Conservation (phyloP, 1,140 invertebrate species). For the Lethrus apterus region DNA sequence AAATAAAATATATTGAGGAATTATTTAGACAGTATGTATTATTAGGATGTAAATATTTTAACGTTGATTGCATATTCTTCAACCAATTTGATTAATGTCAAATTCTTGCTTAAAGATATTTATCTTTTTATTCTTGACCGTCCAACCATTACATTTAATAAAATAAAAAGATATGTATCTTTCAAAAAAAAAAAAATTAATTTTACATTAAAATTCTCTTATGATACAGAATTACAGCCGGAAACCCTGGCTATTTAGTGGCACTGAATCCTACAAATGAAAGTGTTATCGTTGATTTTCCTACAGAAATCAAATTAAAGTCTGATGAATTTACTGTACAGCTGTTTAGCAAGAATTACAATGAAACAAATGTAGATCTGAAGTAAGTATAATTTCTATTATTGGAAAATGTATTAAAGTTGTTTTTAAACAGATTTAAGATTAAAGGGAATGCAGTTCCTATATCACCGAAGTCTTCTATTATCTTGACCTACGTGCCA, state of each 20-base stretch:
- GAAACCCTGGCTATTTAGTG: slow-evolving; percentile 61
- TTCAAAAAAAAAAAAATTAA: no score
- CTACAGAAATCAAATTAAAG: slow-evolving; percentile 36
- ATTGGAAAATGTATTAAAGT: slow-evolving; percentile 16
- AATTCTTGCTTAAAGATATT: slow-evolving; percentile 10
- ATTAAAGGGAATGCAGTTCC: slow-evolving; percentile 32
- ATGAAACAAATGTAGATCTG: slow-evolving; percentile 32
- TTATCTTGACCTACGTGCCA: slow-evolving; percentile 46
- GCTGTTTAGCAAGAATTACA: slow-evolving; percentile 49
- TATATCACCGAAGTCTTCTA: slow-evolving; percentile 41
- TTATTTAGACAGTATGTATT: no score
- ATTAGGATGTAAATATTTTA: no score
- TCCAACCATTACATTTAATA: no score
- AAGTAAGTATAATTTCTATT: slow-evolving; percentile 40
- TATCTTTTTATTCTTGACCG: slow-evolving; percentile 10
- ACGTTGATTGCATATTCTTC: no score
- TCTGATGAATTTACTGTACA: slow-evolving; percentile 51
- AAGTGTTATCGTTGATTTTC: slow-evolving; percentile 44
- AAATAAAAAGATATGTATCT: no score
- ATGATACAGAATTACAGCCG: slow-evolving; percentile 57
- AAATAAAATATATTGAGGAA: no score
- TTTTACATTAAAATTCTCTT: no score
- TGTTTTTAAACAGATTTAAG: slow-evolving; percentile 32
- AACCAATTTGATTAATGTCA: slow-evolving; percentile 9
- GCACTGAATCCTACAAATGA: slow-evolving; percentile 51